phyloP scores from a whole-genome alignment of 2,888 invertebrate genomes.

The Geophilus truncorum region DNA sequence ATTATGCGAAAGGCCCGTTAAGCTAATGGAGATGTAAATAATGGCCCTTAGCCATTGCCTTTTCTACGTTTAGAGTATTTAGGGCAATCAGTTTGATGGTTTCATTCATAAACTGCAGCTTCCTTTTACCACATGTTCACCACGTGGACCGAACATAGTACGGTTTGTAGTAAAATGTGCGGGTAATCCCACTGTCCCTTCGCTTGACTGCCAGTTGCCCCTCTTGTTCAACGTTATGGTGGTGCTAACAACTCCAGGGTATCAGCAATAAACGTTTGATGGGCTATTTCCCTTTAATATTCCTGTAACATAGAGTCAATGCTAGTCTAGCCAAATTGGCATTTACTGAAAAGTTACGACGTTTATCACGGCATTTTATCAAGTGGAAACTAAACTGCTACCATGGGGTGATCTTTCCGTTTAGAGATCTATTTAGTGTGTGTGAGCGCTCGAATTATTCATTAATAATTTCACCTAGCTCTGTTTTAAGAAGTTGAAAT shows the following conservation, averaged over 20 bases:
- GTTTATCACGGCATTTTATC: conserved; percentile 27
- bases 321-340: conserved; percentile 31
- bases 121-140: conserved; percentile 8
- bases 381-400: conserved; percentile 27
- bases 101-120: conserved; percentile 6
- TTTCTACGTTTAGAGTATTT: background rate
- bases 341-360: conserved; percentile 27
- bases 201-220: conserved; percentile 21
- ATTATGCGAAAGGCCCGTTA: background rate
- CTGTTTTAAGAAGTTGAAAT: background rate
- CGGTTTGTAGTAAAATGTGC: conserved; percentile 27
- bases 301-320: conserved; percentile 27
- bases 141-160: conserved; percentile 23
- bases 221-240: conserved; percentile 24
- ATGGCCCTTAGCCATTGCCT: background rate
- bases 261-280: conserved; percentile 32
- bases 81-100: background rate
- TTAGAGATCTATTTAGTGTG: conserved; percentile 25
- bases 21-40: background rate
- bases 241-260: conserved; percentile 25
- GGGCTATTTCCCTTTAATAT: conserved; percentile 19
- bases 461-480: background rate
- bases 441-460: conserved; percentile 1
- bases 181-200: conserved; percentile 23
- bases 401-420: conserved; percentile 21